phyloP scores from a whole-genome alignment of 1,140 invertebrate genomes.

The Tyrophagus putrescentiae region DNA sequence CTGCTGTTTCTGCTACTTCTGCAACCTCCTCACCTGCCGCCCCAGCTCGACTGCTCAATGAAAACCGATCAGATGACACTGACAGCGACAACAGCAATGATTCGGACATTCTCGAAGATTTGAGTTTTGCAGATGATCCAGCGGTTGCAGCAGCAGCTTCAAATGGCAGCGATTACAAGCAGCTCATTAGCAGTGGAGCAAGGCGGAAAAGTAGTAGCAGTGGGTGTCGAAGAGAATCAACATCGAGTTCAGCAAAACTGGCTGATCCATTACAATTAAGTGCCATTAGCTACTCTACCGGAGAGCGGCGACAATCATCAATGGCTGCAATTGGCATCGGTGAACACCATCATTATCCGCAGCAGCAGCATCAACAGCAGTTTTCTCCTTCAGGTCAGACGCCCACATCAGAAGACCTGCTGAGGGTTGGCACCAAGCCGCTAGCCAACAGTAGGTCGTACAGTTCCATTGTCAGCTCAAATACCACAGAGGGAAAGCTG shows the following conservation, averaged over 20 bases:
- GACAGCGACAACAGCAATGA: not conserved
- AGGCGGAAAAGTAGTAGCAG: not conserved
- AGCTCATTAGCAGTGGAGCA: not conserved
- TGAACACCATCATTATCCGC: not conserved
- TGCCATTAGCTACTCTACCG: not conserved
- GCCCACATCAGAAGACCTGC: not conserved
- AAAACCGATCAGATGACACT: not conserved
- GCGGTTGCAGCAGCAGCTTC: no score
- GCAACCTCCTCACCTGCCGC: not conserved
- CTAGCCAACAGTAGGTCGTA: not conserved
- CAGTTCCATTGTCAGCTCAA: not conserved
- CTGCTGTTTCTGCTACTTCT: conserved; percentile 16
- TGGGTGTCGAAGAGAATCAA: not conserved
- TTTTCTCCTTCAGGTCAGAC: no score
- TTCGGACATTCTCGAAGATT: not conserved
- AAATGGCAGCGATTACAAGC: not conserved
- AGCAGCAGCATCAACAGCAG: no score
- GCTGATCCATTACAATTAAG: not conserved
- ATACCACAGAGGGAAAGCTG: not conserved
- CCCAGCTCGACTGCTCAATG: not conserved
- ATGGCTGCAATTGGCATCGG: not conserved
- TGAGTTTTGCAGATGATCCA: no score
- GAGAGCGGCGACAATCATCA: no score
- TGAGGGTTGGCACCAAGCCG: not conserved
- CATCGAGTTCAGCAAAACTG: not conserved